Evolutionary conservation across 2,113 vertebrate genomes (phyloP).

Genomic region (Cranoglanis bouderius): DNA sequence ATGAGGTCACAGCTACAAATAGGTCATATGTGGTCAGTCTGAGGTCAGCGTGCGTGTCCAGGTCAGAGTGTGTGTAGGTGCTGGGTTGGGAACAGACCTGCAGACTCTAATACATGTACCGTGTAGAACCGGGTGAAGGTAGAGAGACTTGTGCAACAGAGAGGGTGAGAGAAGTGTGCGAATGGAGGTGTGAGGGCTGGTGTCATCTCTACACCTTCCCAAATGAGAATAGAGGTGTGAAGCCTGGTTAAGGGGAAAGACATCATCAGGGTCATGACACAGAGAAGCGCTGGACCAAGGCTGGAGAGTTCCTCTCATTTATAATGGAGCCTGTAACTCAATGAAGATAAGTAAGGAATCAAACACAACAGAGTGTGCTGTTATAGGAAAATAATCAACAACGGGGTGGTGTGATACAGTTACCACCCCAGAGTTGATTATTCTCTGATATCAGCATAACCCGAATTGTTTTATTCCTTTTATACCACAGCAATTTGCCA

Average conservation of each 20-base stretch:
- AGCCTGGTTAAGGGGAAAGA: background rate
- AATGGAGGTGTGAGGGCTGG: conserved; percentile 30
- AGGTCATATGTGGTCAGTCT: background rate
- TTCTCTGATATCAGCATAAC: background rate
- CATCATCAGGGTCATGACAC: conserved; percentile 19
- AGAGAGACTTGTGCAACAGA: background rate
- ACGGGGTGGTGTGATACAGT: background rate
- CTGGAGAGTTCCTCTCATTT: background rate
- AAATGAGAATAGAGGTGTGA: conserved; percentile 27
- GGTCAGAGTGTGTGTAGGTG: conserved; percentile 47
- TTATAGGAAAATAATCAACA: background rate
- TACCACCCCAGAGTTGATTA: background rate
- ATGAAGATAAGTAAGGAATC: background rate
- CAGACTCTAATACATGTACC: background rate
- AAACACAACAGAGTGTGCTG: background rate
- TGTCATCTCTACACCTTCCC: conserved; percentile 47
- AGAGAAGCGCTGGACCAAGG: background rate
- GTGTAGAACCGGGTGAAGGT: background rate
- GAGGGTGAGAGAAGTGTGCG: conserved; percentile 12
- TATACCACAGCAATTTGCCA: background rate
- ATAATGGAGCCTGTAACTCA: background rate
- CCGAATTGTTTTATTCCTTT: background rate
- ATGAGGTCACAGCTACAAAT: background rate
- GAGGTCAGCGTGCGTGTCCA: conserved; percentile 17
- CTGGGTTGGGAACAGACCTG: conserved; percentile 28